phyloP scores from a whole-genome alignment of 2,113 vertebrate species.

The Eurystomus gularis region DNA sequence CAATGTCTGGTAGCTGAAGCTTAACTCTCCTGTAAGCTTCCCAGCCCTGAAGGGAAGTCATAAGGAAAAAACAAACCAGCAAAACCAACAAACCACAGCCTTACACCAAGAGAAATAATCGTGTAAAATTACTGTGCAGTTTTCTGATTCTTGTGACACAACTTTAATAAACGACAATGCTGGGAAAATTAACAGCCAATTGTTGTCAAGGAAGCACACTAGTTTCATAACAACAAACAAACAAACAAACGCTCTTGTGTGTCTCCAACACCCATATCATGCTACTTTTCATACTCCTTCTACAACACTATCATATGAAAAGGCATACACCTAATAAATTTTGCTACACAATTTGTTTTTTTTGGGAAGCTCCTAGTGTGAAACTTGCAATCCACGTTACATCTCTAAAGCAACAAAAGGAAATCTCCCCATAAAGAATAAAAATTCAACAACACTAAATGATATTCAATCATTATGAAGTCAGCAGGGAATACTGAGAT shows the following conservation, averaged over 20 bases:
- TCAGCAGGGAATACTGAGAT: background rate
- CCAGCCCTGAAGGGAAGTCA: background rate
- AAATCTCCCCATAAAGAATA: background rate
- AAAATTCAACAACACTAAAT: background rate
- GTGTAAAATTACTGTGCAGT: background rate
- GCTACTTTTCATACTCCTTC: background rate
- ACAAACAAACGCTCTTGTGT: background rate
- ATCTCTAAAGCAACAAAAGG: background rate
- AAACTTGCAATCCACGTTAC: background rate
- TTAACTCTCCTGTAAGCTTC: background rate
- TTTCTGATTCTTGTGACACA: background rate
- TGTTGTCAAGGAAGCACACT: background rate
- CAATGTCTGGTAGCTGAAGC: background rate
- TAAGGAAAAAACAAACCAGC: background rate
- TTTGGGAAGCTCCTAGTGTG: background rate
- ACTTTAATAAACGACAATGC: background rate
- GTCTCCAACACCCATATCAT: background rate
- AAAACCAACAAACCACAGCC: background rate
- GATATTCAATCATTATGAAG: background rate
- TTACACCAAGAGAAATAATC: background rate
- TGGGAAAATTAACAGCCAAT: background rate
- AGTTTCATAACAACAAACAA: background rate
- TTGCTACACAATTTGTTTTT: background rate
- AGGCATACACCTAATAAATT: background rate
- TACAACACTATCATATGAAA: background rate